A percentile compares a stretch with the other conserved stretches of the same genome.
These are phyloP conservation scores for Thunnus maccoyii DNA, from an alignment of 2,113 vertebrate species.

Conservation along the genomic window DNA sequence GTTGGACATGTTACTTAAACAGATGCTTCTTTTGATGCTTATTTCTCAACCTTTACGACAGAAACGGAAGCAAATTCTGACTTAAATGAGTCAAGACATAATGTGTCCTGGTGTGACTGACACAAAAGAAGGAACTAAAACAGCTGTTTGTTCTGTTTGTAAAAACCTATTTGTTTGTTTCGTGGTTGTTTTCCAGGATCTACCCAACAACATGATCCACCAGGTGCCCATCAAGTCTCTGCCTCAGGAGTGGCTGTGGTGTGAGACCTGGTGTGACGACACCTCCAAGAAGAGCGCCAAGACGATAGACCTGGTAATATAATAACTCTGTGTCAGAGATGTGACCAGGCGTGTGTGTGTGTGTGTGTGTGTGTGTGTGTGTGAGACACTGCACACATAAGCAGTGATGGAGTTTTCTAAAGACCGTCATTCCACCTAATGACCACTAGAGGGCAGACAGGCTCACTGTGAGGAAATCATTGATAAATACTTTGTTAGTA, in stretches of 20 bases:
- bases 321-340: slow-evolving; percentile 19
- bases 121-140: background rate
- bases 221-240: slow-evolving; percentile 99
- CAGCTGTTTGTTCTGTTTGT: background rate
- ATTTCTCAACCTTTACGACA: background rate
- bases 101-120: background rate
- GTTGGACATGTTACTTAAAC: background rate
- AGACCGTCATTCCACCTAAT: background rate
- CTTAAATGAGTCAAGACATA: background rate
- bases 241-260: slow-evolving; percentile 99
- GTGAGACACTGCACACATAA: background rate
- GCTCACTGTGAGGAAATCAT: background rate
- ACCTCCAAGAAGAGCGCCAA: slow-evolving; percentile 93
- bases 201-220: slow-evolving; percentile 99
- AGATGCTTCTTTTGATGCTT: background rate
- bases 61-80: background rate
- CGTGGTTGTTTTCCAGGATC: slow-evolving; percentile 84
- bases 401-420: background rate
- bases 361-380: background rate
- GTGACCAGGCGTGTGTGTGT: background rate
- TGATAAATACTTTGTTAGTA: too few relatives aligned
- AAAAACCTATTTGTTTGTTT: background rate
- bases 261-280: slow-evolving; percentile 98
- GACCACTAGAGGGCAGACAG: slow-evolving; percentile 62
- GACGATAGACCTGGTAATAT: slow-evolving; percentile 96